These are phyloP conservation scores for Solenopsis fugax DNA, from an alignment of 1,140 invertebrate species.

Conservation along the genomic window DNA sequence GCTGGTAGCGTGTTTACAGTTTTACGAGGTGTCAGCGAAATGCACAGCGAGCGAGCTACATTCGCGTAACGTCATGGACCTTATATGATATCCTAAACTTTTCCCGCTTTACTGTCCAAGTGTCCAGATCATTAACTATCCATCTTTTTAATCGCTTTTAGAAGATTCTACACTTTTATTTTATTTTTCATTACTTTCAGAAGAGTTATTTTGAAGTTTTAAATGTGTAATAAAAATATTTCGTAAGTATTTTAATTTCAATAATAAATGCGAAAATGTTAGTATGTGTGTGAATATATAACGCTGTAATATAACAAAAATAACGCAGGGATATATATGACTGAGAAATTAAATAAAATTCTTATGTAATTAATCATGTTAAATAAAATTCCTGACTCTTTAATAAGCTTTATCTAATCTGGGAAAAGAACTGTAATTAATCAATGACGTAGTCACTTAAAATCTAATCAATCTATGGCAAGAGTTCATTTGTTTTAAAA, in stretches of 20 bases:
- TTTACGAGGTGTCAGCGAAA: constrained; percentile 73
- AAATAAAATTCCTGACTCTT: constrained; percentile 19
- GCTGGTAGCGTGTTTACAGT: constrained; percentile 72
- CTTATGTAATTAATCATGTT: constrained; percentile 10
- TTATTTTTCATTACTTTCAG: constrained; percentile 7
- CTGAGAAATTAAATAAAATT: constrained; percentile 30
- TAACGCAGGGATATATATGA: background rate
- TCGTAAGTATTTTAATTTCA: background rate
- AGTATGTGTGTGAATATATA: background rate
- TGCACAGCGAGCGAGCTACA: constrained; percentile 42
- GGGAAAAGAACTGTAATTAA: constrained; percentile 23
- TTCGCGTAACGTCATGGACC: constrained; percentile 36
- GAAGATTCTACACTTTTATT: background rate
- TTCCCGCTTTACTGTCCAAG: background rate
- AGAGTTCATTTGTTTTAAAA: background rate
- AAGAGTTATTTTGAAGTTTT: background rate
- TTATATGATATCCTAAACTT: constrained; percentile 31
- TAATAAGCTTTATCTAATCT: constrained; percentile 19
- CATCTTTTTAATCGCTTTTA: background rate
- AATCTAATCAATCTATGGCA: constrained; percentile 40
- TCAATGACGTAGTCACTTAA: constrained; percentile 33
- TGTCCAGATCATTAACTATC: background rate
- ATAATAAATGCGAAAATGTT: background rate
- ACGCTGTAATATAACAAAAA: background rate
- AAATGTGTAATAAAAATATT: constrained; percentile 2